Percentiles rank a stretch among this genome's conserved stretches.
Conservation (phyloP, 2,113 vertebrate genomes). For the Phocoena phocoena region DNA sequence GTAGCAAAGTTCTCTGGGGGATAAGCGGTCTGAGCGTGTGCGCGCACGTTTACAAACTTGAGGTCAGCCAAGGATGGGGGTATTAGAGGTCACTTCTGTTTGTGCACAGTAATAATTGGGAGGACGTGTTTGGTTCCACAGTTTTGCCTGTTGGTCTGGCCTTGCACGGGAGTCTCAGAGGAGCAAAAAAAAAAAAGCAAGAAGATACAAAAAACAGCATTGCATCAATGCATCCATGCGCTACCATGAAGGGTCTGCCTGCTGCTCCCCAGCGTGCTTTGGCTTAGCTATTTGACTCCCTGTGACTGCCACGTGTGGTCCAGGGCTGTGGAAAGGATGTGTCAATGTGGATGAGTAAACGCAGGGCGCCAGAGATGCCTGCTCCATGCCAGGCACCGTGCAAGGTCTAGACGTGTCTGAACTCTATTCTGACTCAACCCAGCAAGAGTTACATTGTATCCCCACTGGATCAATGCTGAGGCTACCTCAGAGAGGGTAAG, state of each 20-base stretch:
- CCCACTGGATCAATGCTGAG: neutral
- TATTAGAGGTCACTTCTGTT: neutral
- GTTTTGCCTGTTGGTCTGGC: neutral
- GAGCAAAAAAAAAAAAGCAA: neutral
- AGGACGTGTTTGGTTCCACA: neutral
- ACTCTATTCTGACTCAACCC: neutral
- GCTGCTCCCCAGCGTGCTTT: neutral
- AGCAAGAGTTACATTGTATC: neutral
- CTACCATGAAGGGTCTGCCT: neutral
- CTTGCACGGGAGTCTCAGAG: neutral
- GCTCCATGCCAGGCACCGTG: neutral
- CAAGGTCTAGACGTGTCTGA: neutral
- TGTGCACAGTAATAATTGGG: neutral
- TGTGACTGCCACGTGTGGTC: neutral
- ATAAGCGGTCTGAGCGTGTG: neutral
- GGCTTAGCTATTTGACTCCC: neutral
- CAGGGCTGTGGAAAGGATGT: neutral
- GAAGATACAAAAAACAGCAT: neutral
- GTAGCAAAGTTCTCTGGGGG: neutral
- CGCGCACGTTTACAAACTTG: neutral
- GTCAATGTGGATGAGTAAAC: neutral
- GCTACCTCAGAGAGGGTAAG: neutral
- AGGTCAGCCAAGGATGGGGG: neutral
- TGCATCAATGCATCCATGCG: fast-evolving
- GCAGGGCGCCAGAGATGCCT: neutral